Base-by-base conservation (phyloP, 2,888 invertebrate genomes). In the Meloe dianella region DNA sequence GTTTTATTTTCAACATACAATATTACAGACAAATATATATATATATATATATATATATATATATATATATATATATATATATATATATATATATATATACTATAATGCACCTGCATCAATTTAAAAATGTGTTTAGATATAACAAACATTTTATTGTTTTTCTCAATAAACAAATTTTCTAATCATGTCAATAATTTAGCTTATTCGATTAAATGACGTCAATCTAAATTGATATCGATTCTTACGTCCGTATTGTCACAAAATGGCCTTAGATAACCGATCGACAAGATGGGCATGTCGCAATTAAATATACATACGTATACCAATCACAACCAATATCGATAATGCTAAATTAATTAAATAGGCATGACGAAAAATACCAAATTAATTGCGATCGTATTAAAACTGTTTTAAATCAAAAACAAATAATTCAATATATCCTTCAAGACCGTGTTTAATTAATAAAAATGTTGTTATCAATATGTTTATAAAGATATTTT, bases 1-100 rank as follows among this genome's bases (percentile, higher is more conserved):
- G 69, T 69, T 72, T 70, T 72, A 70, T 73, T 71, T 68, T 66
- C 59, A 66, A 66, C 63, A 69, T 60, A 58, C 62, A 65, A 20
- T 24, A 24, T 54, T 14, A 38, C n/a, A 38, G 38, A 38, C n/a
- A n/a, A n/a, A n/a, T n/a, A n/a, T n/a, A n/a, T n/a, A n/a, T n/a
- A n/a, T n/a, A n/a, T n/a, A n/a, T n/a, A n/a, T n/a, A n/a, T n/a
- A n/a, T n/a, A n/a, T n/a, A n/a, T n/a, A n/a, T n/a, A n/a, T n/a
- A n/a, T n/a, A n/a, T n/a, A n/a, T n/a, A n/a, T n/a, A n/a, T n/a
- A n/a, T n/a, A n/a, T n/a, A n/a, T n/a, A n/a, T n/a, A n/a, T n/a
- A n/a, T n/a, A n/a, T n/a, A n/a, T n/a, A n/a, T n/a, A n/a, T n/a
- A n/a, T n/a, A n/a, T n/a, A 12, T 54, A 54, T 24, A 54, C 24